Evolutionary conservation across 1,140 invertebrate species (phyloP).

Genomic region (Phthorimaea operculella): DNA sequence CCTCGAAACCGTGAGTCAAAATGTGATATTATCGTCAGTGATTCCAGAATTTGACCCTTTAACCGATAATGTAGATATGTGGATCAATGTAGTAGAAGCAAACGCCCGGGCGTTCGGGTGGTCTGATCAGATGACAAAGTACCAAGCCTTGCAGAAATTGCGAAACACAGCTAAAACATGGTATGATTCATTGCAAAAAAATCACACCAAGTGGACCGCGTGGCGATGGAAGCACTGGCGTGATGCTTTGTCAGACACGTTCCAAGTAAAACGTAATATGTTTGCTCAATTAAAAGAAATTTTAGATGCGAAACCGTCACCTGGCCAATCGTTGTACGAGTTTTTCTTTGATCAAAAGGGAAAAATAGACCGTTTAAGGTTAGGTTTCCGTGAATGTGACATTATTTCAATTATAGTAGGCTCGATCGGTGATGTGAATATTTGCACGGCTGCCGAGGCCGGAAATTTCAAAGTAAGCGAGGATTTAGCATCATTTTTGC

Average conservation of each 20-base stretch:
- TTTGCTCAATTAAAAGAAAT: conserved; percentile 6
- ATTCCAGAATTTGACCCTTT: conserved; percentile 10
- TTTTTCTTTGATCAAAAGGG: conserved; percentile 8
- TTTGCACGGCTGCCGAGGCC: conserved; percentile 8
- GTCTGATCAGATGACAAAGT: conserved; percentile 4
- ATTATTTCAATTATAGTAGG: conserved; percentile 9
- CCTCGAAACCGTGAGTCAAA: neutral
- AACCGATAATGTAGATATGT: conserved; percentile 5
- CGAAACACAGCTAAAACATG: conserved; percentile 6
- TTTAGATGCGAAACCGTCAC: neutral
- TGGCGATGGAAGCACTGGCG: conserved; percentile 9
- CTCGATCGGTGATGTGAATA: conserved; percentile 6
- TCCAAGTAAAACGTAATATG: conserved; percentile 8
- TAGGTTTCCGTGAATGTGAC: neutral
- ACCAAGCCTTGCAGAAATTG: conserved; percentile 7
- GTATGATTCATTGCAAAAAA: conserved; percentile 7
- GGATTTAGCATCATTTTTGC: conserved; percentile 14
- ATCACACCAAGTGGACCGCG: conserved; percentile 5
- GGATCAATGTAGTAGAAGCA: conserved; percentile 5
- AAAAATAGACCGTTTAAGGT: neutral
- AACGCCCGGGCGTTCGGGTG: conserved; percentile 6
- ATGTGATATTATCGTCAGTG: conserved; percentile 6
- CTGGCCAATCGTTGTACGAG: conserved; percentile 7
- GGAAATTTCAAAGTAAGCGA: conserved; percentile 12
- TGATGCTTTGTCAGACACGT: conserved; percentile 2